Evolutionary conservation across 2,888 invertebrate species (phyloP).

Genomic region (Fragum sueziense): DNA sequence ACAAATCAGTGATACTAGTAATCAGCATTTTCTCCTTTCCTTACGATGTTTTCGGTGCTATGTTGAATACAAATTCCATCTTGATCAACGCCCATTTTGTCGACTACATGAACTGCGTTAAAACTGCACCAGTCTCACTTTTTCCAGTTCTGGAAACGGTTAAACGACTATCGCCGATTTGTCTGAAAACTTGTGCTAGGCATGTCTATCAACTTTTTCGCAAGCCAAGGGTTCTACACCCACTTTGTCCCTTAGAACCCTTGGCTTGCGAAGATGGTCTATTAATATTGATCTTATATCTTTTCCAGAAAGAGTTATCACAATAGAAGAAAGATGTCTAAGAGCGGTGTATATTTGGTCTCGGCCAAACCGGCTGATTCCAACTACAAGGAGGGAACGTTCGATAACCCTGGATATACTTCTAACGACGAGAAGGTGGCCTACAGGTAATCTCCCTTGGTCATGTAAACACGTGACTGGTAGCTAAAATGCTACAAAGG

Average conservation of each 20-base stretch:
- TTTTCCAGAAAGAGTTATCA: neutral
- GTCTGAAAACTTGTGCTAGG: no score
- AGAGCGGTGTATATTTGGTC: slow-evolving; percentile 49
- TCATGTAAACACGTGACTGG: no score
- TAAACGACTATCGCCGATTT: no score
- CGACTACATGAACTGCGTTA: no score
- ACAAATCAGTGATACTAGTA: no score
- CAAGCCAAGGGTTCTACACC: no score
- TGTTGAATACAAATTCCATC: neutral
- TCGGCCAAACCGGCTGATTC: slow-evolving; percentile 24
- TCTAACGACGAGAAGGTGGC: slow-evolving; percentile 11
- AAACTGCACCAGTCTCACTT: no score
- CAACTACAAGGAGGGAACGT: neutral
- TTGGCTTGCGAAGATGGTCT: no score
- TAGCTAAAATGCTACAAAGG: no score
- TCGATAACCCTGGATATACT: slow-evolving; percentile 33
- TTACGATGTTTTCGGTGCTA: neutral
- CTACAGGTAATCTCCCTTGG: slow-evolving; percentile 46
- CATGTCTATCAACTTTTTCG: no score
- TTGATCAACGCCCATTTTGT: neutral
- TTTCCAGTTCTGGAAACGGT: no score
- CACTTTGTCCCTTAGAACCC: neutral
- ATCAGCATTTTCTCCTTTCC: neutral
- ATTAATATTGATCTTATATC: neutral
- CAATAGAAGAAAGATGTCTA: slow-evolving; percentile 2